These are phyloP conservation scores for Eristalinus aeneus DNA, from an alignment of 2,888 invertebrate species.

Conservation along the genomic window DNA sequence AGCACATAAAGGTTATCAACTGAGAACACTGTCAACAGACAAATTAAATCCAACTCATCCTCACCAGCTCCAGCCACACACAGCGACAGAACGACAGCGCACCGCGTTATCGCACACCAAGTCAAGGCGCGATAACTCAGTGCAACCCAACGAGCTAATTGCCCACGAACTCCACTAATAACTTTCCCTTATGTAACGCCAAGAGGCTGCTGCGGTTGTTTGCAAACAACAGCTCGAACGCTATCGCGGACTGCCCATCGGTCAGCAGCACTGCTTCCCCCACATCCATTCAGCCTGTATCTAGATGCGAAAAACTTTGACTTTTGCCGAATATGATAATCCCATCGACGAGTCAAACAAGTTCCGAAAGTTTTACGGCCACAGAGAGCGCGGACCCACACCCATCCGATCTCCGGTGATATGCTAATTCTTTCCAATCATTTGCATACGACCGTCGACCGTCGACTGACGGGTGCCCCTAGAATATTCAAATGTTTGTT, in stretches of 20 bases:
- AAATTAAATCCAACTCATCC: constrained; percentile 22
- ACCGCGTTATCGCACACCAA: neutral
- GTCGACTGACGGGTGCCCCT: neutral
- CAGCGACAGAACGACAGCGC: neutral
- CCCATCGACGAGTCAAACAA: constrained; percentile 23
- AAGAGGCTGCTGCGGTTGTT: neutral
- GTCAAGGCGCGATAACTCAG: neutral
- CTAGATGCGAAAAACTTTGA: constrained; percentile 24
- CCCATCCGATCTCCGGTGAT: constrained; percentile 1
- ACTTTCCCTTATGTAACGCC: constrained; percentile 11
- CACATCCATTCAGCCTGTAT: neutral
- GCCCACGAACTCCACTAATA: constrained; percentile 17
- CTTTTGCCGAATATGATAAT: constrained; percentile 23
- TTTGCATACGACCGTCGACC: neutral
- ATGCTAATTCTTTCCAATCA: constrained; percentile 22
- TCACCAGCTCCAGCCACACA: neutral
- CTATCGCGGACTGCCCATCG: neutral
- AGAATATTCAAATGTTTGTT: constrained; percentile 52
- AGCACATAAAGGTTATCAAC: constrained; percentile 44
- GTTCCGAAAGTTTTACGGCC: constrained; percentile 27
- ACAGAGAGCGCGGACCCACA: neutral
- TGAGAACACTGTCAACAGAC: constrained; percentile 35
- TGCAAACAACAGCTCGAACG: constrained; percentile 5
- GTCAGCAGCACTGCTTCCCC: neutral
- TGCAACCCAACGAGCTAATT: constrained; percentile 16